Conservation (phyloP, 1,140 invertebrate species). For the Bombus pyrosoma region DNA sequence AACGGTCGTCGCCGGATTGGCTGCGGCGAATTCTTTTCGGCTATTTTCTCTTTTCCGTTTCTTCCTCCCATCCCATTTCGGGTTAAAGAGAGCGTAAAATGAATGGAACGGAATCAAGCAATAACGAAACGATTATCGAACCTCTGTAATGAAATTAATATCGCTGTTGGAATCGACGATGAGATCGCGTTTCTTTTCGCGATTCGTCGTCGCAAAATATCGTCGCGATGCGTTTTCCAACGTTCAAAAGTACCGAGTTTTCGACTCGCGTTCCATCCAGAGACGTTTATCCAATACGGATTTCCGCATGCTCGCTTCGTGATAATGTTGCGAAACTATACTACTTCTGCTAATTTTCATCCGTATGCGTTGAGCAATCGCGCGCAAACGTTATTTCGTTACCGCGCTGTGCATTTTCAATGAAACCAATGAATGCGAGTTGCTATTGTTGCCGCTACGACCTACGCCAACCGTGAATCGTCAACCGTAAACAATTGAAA, state of each 20-base stretch:
- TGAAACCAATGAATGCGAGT: not conserved
- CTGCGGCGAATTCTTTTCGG: slow-evolving; percentile 16
- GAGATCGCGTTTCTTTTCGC: not conserved
- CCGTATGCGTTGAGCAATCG: not conserved
- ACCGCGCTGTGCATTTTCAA: not conserved
- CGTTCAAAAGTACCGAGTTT: not conserved
- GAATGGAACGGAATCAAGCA: not conserved
- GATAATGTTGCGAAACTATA: not conserved
- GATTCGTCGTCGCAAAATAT: not conserved
- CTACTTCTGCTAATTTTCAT: not conserved
- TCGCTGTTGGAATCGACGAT: too few species aligned
- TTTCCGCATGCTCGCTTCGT: not conserved
- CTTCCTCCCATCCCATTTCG: not conserved
- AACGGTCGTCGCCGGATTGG: not conserved
- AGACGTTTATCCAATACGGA: too few species aligned
- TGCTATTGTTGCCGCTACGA: not conserved
- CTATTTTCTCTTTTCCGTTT: not conserved
- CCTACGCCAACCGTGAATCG: too few species aligned
- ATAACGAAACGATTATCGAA: slow-evolving; percentile 14
- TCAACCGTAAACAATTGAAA: not conserved
- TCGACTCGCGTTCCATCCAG: not conserved
- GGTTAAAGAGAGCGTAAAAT: slow-evolving; percentile 11
- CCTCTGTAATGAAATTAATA: slow-evolving; percentile 22
- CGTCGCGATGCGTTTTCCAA: not conserved
- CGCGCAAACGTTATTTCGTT: not conserved